Evolutionary conservation across 2,888 invertebrate genomes (phyloP).

Genomic region (Hololepta plana): DNA sequence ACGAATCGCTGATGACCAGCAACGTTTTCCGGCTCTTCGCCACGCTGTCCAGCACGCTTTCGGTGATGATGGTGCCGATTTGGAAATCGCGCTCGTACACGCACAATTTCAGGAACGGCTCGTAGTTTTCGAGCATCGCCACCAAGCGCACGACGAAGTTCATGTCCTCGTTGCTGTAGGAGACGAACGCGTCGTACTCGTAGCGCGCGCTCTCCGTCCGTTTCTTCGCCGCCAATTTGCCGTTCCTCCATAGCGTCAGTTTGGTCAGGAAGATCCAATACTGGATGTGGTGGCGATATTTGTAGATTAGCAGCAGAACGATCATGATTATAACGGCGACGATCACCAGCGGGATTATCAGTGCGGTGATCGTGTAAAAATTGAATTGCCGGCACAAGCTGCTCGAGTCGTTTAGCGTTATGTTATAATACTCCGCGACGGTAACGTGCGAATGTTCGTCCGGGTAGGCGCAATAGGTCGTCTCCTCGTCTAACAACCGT

Average conservation of each 20-base stretch:
- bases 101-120: constrained; percentile 42
- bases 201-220: constrained; percentile 19
- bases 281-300: constrained; percentile 23
- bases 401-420: too few relatives aligned
- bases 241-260: constrained; percentile 26
- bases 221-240: constrained; percentile 12
- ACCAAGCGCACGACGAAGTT: constrained; percentile 42
- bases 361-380: constrained; percentile 3
- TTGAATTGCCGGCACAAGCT: too few relatives aligned
- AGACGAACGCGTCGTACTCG: constrained; percentile 41
- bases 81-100: constrained; percentile 52
- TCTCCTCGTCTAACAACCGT: constrained; percentile 9
- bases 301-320: constrained; percentile 7
- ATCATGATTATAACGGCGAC: constrained; percentile 6
- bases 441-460: constrained; percentile 13
- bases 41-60: constrained; percentile 45
- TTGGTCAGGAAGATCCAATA: constrained; percentile 33
- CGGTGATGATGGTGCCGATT: constrained; percentile 42
- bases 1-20: constrained; percentile 46
- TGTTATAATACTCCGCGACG: constrained; percentile 12
- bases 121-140: constrained; percentile 36
- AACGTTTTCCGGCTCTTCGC: constrained; percentile 44
- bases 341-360: constrained; percentile 5
- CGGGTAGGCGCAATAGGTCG: constrained; percentile 13
- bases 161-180: constrained; percentile 40